phyloP scores from a whole-genome alignment of 2,797 vertebrate genomes.

The Pagetopsis macropterus region DNA sequence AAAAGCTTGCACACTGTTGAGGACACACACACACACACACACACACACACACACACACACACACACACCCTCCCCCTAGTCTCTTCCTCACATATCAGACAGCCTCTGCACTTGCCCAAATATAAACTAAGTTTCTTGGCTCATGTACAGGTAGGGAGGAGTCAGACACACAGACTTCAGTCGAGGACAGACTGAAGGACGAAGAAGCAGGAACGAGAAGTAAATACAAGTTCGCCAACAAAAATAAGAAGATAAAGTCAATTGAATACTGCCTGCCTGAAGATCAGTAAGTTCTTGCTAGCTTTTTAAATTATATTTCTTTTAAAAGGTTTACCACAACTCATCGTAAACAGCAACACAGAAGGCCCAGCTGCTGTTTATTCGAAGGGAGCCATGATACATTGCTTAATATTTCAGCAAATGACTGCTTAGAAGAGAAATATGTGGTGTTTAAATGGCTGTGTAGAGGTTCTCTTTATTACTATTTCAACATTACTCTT shows the following conservation, averaged over 20 bases:
- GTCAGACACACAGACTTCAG: slow-evolving; percentile 60
- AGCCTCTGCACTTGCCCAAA: slow-evolving; percentile 77
- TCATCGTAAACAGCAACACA: not conserved
- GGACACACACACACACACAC: too few species aligned
- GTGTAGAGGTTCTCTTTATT: not conserved
- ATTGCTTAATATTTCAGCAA: not conserved
- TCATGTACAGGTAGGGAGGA: slow-evolving; percentile 75
- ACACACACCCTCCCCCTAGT: not conserved
- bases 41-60: too few species aligned
- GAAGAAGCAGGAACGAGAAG: slow-evolving; percentile 64
- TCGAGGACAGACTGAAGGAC: slow-evolving; percentile 83
- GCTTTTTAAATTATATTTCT: not conserved
- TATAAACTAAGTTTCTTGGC: slow-evolving; percentile 83
- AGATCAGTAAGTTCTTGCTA: slow-evolving; percentile 61
- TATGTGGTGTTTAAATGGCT: not conserved
- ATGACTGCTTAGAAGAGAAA: not conserved
- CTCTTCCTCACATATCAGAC: slow-evolving; percentile 41
- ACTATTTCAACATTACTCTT: not conserved
- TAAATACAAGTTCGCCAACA: not conserved
- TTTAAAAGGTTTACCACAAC: not conserved
- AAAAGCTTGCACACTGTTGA: not conserved
- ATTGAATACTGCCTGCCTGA: slow-evolving; percentile 11
- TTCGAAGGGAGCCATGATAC: not conserved
- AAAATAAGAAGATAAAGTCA: slow-evolving; percentile 19
- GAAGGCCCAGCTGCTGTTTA: slow-evolving; percentile 24